Percentiles rank a stretch among this genome's conserved stretches.
phyloP scores from a whole-genome alignment of 2,888 invertebrate genomes.

The Lasioglossum vierecki region DNA sequence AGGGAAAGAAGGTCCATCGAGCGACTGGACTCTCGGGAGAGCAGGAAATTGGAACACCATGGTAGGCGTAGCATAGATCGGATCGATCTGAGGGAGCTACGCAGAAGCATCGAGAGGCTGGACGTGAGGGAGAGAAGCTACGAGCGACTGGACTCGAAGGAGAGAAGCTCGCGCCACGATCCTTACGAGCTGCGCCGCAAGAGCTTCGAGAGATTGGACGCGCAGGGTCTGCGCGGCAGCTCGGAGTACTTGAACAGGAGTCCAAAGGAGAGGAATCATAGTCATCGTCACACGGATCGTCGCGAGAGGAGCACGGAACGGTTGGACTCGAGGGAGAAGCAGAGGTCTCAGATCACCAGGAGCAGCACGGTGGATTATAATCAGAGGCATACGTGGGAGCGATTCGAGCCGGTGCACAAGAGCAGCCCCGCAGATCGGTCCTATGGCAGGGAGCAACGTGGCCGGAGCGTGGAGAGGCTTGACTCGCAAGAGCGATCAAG shows the following conservation, averaged over 20 bases:
- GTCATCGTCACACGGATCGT: conserved; percentile 30
- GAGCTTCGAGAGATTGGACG: conserved; percentile 77
- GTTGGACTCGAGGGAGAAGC: conserved; percentile 73
- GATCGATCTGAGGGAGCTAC: conserved; percentile 74
- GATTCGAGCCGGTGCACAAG: conserved; percentile 75
- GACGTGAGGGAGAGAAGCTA: conserved; percentile 74
- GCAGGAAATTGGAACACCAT: conserved; percentile 61
- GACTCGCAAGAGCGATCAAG: conserved; percentile 75
- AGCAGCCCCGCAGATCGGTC: conserved; percentile 76
- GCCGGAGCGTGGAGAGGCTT: conserved; percentile 79
- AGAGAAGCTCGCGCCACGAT: conserved; percentile 63
- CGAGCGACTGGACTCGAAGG: conserved; percentile 72
- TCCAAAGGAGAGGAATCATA: conserved; percentile 58
- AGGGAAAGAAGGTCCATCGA: conserved; percentile 75
- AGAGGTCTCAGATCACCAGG: conserved; percentile 62
- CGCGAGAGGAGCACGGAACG: conserved; percentile 76
- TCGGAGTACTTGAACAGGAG: conserved; percentile 74
- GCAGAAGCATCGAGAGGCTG: conserved; percentile 78
- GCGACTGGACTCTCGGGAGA: conserved; percentile 73
- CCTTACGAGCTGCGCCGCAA: conserved; percentile 71
- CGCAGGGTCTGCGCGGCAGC: conserved; percentile 72
- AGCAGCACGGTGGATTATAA: conserved; percentile 72
- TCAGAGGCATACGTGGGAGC: conserved; percentile 78
- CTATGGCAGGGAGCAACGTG: conserved; percentile 67
- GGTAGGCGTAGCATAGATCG: conserved; percentile 70